Base-by-base conservation (phyloP, 2,888 invertebrate genomes). In the Antitype chi region DNA sequence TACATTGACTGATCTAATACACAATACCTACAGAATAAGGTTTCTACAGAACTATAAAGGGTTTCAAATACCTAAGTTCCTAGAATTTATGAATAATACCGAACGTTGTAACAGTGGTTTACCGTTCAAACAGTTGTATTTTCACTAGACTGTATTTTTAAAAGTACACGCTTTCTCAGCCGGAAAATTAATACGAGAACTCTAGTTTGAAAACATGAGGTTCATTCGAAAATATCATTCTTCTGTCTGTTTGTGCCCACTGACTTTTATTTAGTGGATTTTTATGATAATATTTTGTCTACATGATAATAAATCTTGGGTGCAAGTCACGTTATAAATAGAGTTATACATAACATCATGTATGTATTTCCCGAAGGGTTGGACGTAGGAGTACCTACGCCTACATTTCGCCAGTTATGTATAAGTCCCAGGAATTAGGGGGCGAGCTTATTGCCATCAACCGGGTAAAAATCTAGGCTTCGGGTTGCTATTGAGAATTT, bases 131-230 rank as follows among this genome's bases (percentile, higher is more conserved):
- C 17, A 55, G 8, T 60, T 57, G 32, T 64, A 49, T 72, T 72
- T 74, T 80, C 59, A 66, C 60, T 68, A 62, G 49, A 63, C 28
- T 43, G 55, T 78, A 52, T 32, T 57, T 67, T 52, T 57, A 64
- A 72, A 77, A 71, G 23, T 20, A 32, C n/a, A 63, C 52, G 63
- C 66, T 68, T 73, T 53, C 70, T 71, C 70, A 63, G 4, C 60
- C 43, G 70, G 57, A 71, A 76, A 80, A 80, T 70, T 60, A 69
- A 79, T 80, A 72, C 47, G 49, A 68, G 28, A 80, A 28, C 38
- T 70, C 55, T 63, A 25, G 72, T 69, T 60, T 69, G 78, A 70
- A 75, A 80, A 77, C 25, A 70, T 28, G 43, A 70, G 68, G 25
- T 76, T 79, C 72, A 20, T 71, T 70, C 47, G 57, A 59, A 73